phyloP scores from a whole-genome alignment of 1,140 invertebrate genomes.

The Propsilocerus akamusi region DNA sequence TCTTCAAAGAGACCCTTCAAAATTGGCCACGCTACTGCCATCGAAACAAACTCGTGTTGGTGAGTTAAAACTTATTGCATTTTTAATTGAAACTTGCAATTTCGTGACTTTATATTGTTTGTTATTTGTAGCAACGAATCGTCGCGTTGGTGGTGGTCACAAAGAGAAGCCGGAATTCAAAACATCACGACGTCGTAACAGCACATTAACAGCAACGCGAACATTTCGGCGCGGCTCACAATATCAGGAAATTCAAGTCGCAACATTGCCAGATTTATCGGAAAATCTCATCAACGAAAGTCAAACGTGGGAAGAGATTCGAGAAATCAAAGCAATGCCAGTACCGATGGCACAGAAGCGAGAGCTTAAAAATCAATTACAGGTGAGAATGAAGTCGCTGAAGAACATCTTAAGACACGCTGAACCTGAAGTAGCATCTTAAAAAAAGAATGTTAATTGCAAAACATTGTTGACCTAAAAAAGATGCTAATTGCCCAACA shows the following conservation, averaged over 20 bases:
- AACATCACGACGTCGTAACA: conserved; percentile 19
- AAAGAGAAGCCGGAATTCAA: conserved; percentile 30
- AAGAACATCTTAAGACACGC: too few relatives aligned
- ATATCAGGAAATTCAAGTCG: conserved; percentile 45
- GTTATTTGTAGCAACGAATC: conserved; percentile 25
- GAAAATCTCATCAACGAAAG: conserved; percentile 67
- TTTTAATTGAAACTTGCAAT: not conserved
- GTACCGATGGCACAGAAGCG: conserved; percentile 63
- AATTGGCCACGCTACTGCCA: conserved; percentile 51
- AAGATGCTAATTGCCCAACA: too few relatives aligned
- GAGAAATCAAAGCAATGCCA: conserved; percentile 66
- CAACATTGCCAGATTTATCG: conserved; percentile 57
- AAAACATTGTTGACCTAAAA: too few relatives aligned
- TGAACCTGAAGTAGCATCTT: too few relatives aligned
- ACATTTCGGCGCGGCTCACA: conserved; percentile 32
- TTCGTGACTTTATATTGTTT: conserved; percentile 7
- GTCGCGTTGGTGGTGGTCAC: conserved; percentile 22
- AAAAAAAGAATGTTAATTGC: too few relatives aligned
- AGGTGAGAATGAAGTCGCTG: too few relatives aligned
- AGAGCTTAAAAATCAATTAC: conserved; percentile 54
- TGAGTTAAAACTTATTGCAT: conserved; percentile 20
- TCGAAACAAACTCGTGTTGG: conserved; percentile 55
- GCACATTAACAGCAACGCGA: conserved; percentile 32
- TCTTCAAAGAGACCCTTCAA: conserved; percentile 46
- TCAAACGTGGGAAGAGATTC: conserved; percentile 68